A percentile compares a stretch with the other conserved stretches of the same genome.
Evolutionary conservation across 2,113 vertebrate genomes (phyloP).

Genomic region (Ceuthmochares aereus): DNA sequence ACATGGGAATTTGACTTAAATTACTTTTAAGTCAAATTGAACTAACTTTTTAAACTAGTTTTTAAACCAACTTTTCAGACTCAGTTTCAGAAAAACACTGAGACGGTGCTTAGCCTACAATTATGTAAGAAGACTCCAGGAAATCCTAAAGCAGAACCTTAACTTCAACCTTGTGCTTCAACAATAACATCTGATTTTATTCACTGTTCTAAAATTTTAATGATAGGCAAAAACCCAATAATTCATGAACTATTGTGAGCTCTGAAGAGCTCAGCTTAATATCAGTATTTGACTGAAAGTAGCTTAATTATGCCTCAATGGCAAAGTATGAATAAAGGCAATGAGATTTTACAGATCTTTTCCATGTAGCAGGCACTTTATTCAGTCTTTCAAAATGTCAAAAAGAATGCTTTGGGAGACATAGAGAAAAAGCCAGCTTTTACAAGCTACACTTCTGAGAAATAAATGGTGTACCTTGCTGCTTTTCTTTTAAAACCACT

Average conservation of each 20-base stretch:
- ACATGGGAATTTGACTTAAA: neutral
- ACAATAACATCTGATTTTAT: neutral
- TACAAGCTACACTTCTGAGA: neutral
- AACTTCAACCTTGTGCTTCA: neutral
- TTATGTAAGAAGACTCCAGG: neutral
- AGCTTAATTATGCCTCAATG: neutral
- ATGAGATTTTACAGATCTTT: neutral
- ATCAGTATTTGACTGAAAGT: neutral
- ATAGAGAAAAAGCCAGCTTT: neutral
- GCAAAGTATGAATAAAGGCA: neutral
- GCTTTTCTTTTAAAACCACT: slow-evolving; percentile 1
- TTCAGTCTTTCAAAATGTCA: neutral
- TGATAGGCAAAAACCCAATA: too few relatives aligned
- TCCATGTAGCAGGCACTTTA: neutral
- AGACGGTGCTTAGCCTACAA: neutral
- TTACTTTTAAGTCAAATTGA: too few relatives aligned
- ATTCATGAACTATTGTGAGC: neutral
- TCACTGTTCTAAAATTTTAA: neutral
- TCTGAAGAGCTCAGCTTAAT: neutral
- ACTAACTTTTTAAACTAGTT: too few relatives aligned
- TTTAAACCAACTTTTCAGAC: neutral
- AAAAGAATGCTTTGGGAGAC: neutral
- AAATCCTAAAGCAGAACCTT: neutral
- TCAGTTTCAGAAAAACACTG: neutral
- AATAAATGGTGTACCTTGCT: neutral